phyloP scores from a whole-genome alignment of 37 sponge, comb jelly and placozoan species.

The Beroe ovata region DNA sequence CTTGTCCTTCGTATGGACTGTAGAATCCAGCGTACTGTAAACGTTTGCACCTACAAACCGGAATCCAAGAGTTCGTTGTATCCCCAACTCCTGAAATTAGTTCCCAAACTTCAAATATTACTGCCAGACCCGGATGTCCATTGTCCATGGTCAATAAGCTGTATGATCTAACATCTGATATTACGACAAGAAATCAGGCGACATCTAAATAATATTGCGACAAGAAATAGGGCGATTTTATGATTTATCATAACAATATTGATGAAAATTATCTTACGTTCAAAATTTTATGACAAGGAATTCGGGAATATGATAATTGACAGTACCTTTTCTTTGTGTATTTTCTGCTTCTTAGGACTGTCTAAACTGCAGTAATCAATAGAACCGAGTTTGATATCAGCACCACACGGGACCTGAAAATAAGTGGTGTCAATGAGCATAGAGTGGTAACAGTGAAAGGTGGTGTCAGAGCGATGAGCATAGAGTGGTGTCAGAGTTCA shows the following conservation, averaged over 20 bases:
- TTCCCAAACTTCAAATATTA: no score
- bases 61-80: slow-evolving; percentile 33
- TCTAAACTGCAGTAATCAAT: slow-evolving; percentile 15
- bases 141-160: no score
- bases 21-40: background rate
- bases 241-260: no score
- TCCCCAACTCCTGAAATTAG: background rate
- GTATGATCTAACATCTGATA: no score
- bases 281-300: no score
- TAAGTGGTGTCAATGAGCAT: background rate
- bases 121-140: no score
- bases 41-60: slow-evolving; percentile 59
- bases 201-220: no score
- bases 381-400: slow-evolving; percentile 44
- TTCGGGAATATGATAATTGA: no score
- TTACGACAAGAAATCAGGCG: no score
- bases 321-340: slow-evolving; percentile 1
- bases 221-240: no score
- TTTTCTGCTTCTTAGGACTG: slow-evolving; percentile 23
- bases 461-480: background rate
- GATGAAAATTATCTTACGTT: no score
- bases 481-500: background rate
- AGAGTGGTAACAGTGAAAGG: no score
- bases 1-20: slow-evolving; percentile 6
- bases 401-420: slow-evolving; percentile 35